Evolutionary conservation across 2,797 vertebrate species (phyloP).

Genomic region (Labroides dimidiatus): DNA sequence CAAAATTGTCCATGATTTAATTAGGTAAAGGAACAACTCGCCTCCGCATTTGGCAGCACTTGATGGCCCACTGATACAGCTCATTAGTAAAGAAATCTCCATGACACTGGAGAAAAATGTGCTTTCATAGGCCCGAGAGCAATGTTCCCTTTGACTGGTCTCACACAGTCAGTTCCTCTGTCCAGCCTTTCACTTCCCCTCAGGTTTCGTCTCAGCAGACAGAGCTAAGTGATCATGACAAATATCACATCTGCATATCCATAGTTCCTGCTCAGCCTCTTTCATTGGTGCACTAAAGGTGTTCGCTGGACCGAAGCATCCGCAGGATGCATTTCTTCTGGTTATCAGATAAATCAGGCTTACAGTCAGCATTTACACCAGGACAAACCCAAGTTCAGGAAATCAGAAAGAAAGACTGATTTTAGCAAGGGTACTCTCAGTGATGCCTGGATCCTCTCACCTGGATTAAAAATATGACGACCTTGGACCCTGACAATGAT

Average conservation of each 20-base stretch:
- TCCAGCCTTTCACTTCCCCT: constrained; percentile 54
- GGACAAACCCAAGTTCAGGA: background rate
- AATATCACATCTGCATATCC: constrained; percentile 58
- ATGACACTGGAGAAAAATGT: constrained; percentile 69
- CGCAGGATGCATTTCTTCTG: constrained; percentile 10
- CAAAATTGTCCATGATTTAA: constrained; percentile 50
- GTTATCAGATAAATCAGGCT: background rate
- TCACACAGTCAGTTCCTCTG: constrained; percentile 56
- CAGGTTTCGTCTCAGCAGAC: constrained; percentile 35
- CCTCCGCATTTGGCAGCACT: constrained; percentile 44
- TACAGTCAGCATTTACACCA: background rate
- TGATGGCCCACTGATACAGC: constrained; percentile 50
- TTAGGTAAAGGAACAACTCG: constrained; percentile 45
- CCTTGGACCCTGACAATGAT: too few relatives aligned
- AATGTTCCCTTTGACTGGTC: constrained; percentile 58
- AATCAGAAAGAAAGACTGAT: background rate
- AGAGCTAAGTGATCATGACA: constrained; percentile 37
- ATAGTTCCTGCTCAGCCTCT: constrained; percentile 30
- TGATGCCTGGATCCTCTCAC: too few relatives aligned
- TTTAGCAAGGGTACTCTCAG: background rate
- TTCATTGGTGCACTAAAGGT: constrained; percentile 18
- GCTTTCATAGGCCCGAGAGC: constrained; percentile 51
- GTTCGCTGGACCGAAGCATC: constrained; percentile 14
- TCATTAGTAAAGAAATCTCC: constrained; percentile 69
- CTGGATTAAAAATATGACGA: background rate